Evolutionary conservation across 1,140 invertebrate genomes (phyloP), one percentile per base, ranked within the genome.

Genomic region (Bilobella aurantiaca): DNA sequence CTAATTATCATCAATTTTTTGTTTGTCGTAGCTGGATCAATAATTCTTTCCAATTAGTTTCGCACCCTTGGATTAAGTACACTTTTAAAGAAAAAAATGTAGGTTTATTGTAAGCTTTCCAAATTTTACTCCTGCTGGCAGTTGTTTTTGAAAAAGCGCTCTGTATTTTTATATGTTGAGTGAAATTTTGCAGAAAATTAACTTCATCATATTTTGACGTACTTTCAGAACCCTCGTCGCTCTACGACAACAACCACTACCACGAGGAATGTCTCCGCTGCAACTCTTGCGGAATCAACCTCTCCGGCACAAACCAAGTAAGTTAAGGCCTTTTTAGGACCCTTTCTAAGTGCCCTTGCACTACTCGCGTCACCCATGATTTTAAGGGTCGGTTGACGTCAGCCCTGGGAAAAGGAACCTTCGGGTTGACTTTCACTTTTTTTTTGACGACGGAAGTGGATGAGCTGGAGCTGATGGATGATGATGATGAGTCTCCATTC

Each of bases 221-320:
- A 27, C 57, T 85, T 84, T 25, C 82, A 93, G 89, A 93, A 77
- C 88, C 90, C 66, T 91, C 89, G 37, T 87, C 88, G 67, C 78
- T 93, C 73, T 93, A 93, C 78, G 89, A 93, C 82, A 92, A 93
- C 84, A 93, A 92, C 78, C 88, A 93, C 77, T 94, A 93, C 79
- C 91, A 94, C 84, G 91, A 94, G 82, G 91, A 94, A 86, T 94
- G 91, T 81, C 84, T 93, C 74, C 88, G 89, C 72, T 94, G 91
- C 86, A 92, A 93, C 81, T 91, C 89, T 73, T 95, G 91, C 79
- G 90, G 90, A 73, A 81, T 93, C 77, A 92, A 93, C 81, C 84
- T 95, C 73, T 91, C 90, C 66, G 91, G 91, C 71, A 87, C 88
- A 66, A 93, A 93, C 78, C 71, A 73, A 64, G 70, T 72, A 64